These are phyloP conservation scores for Lucilia sericata DNA, from an alignment of 1,140 invertebrate genomes.

Conservation along the genomic window DNA sequence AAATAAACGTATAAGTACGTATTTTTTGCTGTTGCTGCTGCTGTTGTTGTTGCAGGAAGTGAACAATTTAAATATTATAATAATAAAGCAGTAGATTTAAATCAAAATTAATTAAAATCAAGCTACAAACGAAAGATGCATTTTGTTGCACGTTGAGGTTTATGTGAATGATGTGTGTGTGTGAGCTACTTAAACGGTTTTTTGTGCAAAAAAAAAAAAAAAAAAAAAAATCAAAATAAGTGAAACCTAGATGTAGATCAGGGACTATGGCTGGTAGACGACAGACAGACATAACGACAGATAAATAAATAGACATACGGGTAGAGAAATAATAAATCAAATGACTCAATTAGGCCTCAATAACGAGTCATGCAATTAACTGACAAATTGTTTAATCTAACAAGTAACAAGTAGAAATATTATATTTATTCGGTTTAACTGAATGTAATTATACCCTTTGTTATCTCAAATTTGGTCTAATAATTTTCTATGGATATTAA, in stretches of 20 bases:
- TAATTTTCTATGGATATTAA: too few relatives aligned
- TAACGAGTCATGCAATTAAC: conserved; percentile 1
- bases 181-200: background rate
- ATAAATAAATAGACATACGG: background rate
- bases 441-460: too few relatives aligned
- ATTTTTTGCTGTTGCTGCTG: background rate
- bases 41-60: conserved; percentile 17
- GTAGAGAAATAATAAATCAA: background rate
- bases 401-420: too few relatives aligned
- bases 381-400: conserved; percentile 19
- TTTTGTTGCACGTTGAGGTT: background rate
- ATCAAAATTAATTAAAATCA: conserved; percentile 29
- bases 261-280: background rate
- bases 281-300: too few relatives aligned
- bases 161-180: too few relatives aligned
- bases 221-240: too few relatives aligned
- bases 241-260: background rate
- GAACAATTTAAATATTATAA: conserved; percentile 13
- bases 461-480: too few relatives aligned
- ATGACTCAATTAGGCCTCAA: conserved; percentile 16
- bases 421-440: too few relatives aligned
- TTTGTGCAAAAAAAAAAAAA: background rate
- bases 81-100: background rate
- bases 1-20: background rate
- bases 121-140: conserved; percentile 14